These are phyloP conservation scores for Caenorhabditis drosophilae DNA, from an alignment of 2,888 invertebrate species.

Conservation along the genomic window DNA sequence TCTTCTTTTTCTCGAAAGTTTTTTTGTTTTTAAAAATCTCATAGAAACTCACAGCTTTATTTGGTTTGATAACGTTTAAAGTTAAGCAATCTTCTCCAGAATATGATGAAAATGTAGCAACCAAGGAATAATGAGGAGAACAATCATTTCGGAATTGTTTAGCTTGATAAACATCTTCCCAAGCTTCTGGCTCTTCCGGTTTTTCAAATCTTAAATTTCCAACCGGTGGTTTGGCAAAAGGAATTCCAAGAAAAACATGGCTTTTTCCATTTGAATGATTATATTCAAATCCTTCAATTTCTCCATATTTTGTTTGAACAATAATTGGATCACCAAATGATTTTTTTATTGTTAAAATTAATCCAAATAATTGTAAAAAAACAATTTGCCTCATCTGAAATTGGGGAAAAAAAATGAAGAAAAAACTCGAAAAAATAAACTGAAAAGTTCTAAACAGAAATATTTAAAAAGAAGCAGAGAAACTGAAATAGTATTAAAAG, in stretches of 20 bases:
- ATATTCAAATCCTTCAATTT: conserved; percentile 45
- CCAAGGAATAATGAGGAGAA: conserved; percentile 40
- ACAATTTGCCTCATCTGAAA: no score
- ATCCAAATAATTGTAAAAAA: no score
- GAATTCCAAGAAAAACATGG: conserved; percentile 52
- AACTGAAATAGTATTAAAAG: no score
- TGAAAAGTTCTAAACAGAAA: no score
- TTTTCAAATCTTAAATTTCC: conserved; percentile 56
- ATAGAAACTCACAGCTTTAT: conserved; percentile 9
- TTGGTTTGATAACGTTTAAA: conserved; percentile 80
- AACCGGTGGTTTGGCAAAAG: conserved; percentile 55
- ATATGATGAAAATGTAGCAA: conserved; percentile 19
- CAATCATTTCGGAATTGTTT: conserved; percentile 51
- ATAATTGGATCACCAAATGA: no score
- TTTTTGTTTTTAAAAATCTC: not conserved
- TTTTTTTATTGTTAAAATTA: no score
- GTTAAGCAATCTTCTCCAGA: conserved; percentile 86
- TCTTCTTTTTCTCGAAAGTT: no score
- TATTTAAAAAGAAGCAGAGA: no score
- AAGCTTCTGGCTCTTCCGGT: conserved; percentile 48
- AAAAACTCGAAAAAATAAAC: no score
- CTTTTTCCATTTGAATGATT: conserved; percentile 13
- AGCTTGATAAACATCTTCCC: conserved; percentile 55
- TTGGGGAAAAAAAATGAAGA: no score
- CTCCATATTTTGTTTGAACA: conserved; percentile 47